Evolutionary conservation across 2,113 vertebrate species (phyloP).

Genomic region (Corythoichthys intestinalis): DNA sequence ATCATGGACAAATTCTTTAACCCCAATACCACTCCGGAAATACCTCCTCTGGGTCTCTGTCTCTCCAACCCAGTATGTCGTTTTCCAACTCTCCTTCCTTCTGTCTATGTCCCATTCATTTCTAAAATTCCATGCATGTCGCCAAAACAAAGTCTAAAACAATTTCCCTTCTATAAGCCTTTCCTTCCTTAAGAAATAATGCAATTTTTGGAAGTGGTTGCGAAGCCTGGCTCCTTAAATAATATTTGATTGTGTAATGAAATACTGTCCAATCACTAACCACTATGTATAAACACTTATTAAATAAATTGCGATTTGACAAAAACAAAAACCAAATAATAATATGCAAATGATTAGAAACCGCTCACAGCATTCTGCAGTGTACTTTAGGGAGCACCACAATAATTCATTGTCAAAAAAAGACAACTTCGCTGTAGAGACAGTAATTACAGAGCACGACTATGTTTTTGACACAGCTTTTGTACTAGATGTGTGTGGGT

Average conservation of each 20-base stretch:
- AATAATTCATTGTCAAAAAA: no score
- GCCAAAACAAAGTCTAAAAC: slow-evolving; percentile 11
- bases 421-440: no score
- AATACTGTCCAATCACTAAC: neutral
- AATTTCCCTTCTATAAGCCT: neutral
- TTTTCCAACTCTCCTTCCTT: slow-evolving; percentile 36
- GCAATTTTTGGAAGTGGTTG: neutral
- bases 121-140: slow-evolving; percentile 2
- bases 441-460: no score
- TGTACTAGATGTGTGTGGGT: no score
- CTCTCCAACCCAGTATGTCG: slow-evolving; percentile 49
- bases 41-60: slow-evolving; percentile 52
- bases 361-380: no score
- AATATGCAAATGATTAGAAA: no score
- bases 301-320: no score
- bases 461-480: no score
- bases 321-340: no score
- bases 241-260: neutral
- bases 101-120: slow-evolving; percentile 1
- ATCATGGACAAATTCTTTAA: slow-evolving; percentile 61
- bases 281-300: neutral
- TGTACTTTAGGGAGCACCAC: no score
- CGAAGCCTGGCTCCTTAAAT: neutral
- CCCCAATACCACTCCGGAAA: slow-evolving; percentile 66
- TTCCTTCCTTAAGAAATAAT: neutral